Evolutionary conservation across 2,888 invertebrate genomes (phyloP).

Genomic region (Lycaena phlaeas): DNA sequence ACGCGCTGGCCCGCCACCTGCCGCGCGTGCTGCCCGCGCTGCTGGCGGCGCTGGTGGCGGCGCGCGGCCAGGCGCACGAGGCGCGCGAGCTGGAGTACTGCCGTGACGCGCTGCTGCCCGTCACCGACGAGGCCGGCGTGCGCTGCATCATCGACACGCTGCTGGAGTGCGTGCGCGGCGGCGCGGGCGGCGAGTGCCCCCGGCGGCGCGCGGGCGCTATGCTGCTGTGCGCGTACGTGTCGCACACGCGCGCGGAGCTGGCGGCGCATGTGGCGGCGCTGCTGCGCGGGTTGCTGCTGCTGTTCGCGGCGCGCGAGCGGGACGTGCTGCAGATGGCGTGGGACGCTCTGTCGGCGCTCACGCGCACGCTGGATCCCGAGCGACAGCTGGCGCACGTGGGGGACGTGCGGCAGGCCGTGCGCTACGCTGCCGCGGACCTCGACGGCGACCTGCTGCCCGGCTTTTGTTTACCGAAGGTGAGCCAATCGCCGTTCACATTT

Average conservation of each 20-base stretch:
- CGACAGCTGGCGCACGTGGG: slow-evolving; percentile 89
- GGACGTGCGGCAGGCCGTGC: slow-evolving; percentile 93
- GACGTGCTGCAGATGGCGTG: slow-evolving; percentile 85
- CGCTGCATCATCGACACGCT: slow-evolving; percentile 90
- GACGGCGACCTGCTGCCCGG: slow-evolving; percentile 89
- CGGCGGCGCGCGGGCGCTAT: slow-evolving; percentile 86
- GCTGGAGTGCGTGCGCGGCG: slow-evolving; percentile 79
- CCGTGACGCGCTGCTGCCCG: slow-evolving; percentile 92
- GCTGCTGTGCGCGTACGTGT: slow-evolving; percentile 91
- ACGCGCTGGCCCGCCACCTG: slow-evolving; percentile 91
- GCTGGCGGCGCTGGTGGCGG: slow-evolving; percentile 80
- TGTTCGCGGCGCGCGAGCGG: slow-evolving; percentile 87
- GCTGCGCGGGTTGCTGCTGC: slow-evolving; percentile 86
- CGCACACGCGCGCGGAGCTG: slow-evolving; percentile 90
- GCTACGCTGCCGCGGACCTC: slow-evolving; percentile 89
- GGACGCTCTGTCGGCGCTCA: slow-evolving; percentile 91
- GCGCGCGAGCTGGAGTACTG: slow-evolving; percentile 90
- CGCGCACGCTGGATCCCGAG: slow-evolving; percentile 87
- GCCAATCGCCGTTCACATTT: not conserved
- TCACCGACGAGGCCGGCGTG: slow-evolving; percentile 89
- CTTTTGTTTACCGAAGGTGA: slow-evolving; percentile 90
- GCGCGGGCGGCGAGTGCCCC: slow-evolving; percentile 76
- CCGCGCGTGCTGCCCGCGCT: slow-evolving; percentile 94
- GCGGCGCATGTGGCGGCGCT: slow-evolving; percentile 90
- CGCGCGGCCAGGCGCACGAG: slow-evolving; percentile 78